A percentile compares a stretch with the other conserved stretches of the same genome.
These are phyloP conservation scores for Moxostoma hubbsi DNA, from an alignment of 2,797 vertebrate species.

Conservation along the genomic window DNA sequence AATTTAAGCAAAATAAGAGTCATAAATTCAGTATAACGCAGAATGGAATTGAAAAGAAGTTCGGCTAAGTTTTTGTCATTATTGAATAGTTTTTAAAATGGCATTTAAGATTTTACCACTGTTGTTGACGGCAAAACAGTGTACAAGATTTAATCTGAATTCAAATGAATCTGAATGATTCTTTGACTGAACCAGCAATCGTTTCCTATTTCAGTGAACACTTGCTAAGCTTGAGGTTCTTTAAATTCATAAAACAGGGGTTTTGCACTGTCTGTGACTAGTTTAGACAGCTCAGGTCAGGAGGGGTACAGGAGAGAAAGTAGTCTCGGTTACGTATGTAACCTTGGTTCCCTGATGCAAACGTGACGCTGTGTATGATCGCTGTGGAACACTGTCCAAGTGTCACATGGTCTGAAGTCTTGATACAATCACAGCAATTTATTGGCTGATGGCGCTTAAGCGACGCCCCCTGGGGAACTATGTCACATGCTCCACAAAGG, in stretches of 20 bases:
- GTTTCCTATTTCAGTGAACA: too few species aligned
- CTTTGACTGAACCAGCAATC: background rate
- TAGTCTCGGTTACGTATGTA: background rate
- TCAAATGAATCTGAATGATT: background rate
- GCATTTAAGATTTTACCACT: too few species aligned
- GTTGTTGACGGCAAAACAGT: background rate
- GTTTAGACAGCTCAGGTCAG: slow-evolving; percentile 66
- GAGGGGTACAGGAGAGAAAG: slow-evolving; percentile 54
- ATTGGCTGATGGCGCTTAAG: too few species aligned
- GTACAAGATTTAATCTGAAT: background rate
- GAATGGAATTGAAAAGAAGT: background rate
- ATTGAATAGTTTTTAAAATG: background rate
- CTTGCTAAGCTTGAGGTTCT: too few species aligned
- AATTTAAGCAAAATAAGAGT: background rate
- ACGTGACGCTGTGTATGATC: too few species aligned
- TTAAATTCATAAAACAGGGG: too few species aligned
- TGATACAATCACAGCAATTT: too few species aligned
- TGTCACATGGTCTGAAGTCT: too few species aligned
- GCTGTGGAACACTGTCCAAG: too few species aligned
- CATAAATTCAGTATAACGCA: background rate
- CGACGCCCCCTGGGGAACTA: too few species aligned
- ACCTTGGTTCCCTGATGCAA: too few species aligned
- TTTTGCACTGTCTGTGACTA: slow-evolving; percentile 49
- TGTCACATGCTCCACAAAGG: too few species aligned
- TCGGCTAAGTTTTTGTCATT: background rate